These are phyloP conservation scores for Odontomyia ornata DNA, from an alignment of 2,888 invertebrate species.

Conservation along the genomic window DNA sequence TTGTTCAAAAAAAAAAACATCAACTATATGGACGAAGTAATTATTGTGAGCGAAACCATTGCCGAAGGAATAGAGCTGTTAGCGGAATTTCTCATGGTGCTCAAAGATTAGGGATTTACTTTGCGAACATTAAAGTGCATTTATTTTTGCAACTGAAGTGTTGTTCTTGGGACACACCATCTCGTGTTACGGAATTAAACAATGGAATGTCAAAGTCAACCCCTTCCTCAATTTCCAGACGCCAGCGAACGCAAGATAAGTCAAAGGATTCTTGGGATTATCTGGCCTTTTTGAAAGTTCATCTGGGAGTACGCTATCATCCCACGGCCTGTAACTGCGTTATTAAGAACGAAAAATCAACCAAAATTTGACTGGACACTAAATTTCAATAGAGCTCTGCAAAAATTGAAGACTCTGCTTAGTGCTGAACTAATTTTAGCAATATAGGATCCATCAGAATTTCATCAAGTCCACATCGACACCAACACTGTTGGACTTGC, in stretches of 20 bases:
- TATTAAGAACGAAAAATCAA: no score
- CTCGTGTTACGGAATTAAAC: background rate
- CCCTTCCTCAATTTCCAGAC: background rate
- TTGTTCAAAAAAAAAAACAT: background rate
- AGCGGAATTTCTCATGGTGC: background rate
- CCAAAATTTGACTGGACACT: no score
- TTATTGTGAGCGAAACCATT: conserved; percentile 16
- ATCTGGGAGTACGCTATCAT: background rate
- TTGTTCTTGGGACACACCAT: background rate
- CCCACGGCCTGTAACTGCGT: background rate
- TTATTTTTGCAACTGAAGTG: background rate
- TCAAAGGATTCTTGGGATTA: no score
- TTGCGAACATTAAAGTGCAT: conserved; percentile 10
- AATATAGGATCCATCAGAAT: no score
- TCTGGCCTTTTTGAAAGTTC: background rate
- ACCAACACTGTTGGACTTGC: no score
- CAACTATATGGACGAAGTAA: conserved; percentile 30
- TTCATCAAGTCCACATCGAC: no score
- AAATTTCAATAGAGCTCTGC: no score
- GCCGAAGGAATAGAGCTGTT: conserved; percentile 13
- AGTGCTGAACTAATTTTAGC: no score
- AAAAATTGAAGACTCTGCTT: no score
- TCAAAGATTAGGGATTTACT: background rate
- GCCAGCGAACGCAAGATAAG: background rate
- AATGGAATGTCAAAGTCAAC: background rate